These are phyloP conservation scores for Panagrolaimus sp. DNA, from an alignment of 1,140 invertebrate genomes.

Conservation along the genomic window DNA sequence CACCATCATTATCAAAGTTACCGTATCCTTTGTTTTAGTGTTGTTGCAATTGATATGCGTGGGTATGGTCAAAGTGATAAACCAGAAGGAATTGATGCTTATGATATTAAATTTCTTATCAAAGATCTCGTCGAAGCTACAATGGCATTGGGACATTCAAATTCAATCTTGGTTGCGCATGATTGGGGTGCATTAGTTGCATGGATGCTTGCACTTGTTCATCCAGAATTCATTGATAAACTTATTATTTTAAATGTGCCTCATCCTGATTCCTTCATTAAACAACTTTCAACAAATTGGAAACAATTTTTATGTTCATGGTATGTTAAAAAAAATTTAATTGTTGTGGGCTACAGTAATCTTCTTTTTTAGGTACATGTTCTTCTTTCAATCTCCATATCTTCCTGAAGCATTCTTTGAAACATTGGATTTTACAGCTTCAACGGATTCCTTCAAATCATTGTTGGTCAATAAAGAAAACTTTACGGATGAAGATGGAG, in stretches of 20 bases:
- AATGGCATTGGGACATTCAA: not conserved
- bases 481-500: slow-evolving; percentile 65
- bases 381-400: slow-evolving; percentile 71
- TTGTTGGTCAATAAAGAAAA: slow-evolving; percentile 34
- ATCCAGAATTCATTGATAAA: slow-evolving; percentile 12
- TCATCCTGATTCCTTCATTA: slow-evolving; percentile 7
- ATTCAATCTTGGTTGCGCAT: slow-evolving; percentile 10
- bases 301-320: slow-evolving; percentile 8
- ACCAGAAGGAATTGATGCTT: slow-evolving; percentile 50
- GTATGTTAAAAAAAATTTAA: not conserved
- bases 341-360: not conserved
- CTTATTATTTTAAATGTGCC: slow-evolving; percentile 22
- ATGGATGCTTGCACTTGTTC: slow-evolving; percentile 12
- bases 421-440: slow-evolving; percentile 65
- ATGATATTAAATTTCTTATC: slow-evolving; percentile 46
- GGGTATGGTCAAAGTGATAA: slow-evolving; percentile 60
- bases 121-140: slow-evolving; percentile 58
- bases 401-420: slow-evolving; percentile 68
- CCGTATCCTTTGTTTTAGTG: slow-evolving; percentile 40
- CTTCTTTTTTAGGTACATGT: slow-evolving; percentile 67
- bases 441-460: not conserved
- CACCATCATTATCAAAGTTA: not conserved
- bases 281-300: not conserved
- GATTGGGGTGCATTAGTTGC: slow-evolving; percentile 16
- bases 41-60: slow-evolving; percentile 60